Evolutionary conservation across 2,113 vertebrate species (phyloP).

Genomic region (Hydrochoerus hydrochaeris): DNA sequence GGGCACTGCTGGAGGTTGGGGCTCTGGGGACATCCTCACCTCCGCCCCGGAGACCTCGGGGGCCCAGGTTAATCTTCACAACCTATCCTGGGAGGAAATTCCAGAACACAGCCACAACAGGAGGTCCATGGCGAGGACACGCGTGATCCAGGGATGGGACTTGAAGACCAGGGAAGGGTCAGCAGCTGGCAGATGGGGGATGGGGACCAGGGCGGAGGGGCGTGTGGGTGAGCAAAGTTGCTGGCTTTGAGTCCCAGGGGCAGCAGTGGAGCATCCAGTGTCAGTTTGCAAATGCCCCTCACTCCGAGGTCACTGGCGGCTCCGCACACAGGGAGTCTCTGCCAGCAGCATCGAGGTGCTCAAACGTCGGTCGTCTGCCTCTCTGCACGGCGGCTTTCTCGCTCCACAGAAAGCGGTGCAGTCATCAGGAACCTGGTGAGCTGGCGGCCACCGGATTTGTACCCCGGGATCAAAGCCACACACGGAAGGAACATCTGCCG

Average conservation of each 20-base stretch:
- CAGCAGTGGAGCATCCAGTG: neutral
- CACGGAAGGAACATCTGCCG: neutral
- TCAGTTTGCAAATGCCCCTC: neutral
- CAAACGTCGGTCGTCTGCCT: neutral
- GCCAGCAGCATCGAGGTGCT: neutral
- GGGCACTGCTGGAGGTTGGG: fast-evolving
- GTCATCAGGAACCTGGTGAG: neutral
- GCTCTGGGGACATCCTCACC: no score
- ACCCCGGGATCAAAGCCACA: constrained; percentile 58
- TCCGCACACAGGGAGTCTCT: no score
- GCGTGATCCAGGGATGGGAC: neutral
- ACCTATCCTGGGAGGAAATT: neutral
- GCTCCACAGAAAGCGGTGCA: neutral
- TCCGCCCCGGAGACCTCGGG: neutral
- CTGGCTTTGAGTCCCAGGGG: neutral
- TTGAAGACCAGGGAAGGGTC: neutral
- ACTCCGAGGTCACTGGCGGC: neutral
- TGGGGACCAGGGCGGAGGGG: neutral
- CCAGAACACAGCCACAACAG: neutral
- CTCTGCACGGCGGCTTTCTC: neutral
- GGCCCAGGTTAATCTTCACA: neutral
- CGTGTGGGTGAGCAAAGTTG: neutral
- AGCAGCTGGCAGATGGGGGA: neutral
- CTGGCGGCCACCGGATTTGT: neutral
- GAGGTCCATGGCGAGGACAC: fast-evolving